Conservation (phyloP, 2,113 vertebrate species). For the Protobothrops flavoviridis region DNA sequence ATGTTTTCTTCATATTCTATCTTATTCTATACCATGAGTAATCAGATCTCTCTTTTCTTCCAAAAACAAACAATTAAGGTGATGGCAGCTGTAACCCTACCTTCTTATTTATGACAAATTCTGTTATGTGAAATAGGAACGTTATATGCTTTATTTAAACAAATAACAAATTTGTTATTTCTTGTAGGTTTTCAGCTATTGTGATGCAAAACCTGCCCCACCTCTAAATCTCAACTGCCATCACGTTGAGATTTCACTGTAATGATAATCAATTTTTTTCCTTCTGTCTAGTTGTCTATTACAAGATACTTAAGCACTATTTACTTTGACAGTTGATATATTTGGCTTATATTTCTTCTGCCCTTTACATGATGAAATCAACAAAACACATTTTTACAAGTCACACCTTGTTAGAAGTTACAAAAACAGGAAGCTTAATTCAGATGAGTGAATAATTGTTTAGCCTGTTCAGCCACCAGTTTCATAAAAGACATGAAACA, state of each 20-base stretch:
- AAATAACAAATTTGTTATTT: background rate
- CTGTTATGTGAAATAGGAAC: background rate
- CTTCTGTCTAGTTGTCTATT: background rate
- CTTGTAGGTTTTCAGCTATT: background rate
- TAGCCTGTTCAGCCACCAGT: background rate
- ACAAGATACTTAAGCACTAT: background rate
- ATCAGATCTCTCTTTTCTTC: too few relatives aligned
- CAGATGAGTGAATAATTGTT: background rate
- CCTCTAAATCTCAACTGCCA: background rate
- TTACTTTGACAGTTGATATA: background rate
- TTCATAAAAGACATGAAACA: background rate
- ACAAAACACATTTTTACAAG: background rate
- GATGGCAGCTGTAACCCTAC: background rate
- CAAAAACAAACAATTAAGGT: background rate
- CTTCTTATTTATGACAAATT: background rate
- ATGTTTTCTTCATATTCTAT: background rate
- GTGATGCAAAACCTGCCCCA: background rate
- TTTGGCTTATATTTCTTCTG: background rate
- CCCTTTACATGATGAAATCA: background rate
- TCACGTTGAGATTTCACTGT: background rate
- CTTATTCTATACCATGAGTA: background rate
- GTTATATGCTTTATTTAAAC: too few relatives aligned
- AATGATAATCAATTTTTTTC: background rate
- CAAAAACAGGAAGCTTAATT: background rate
- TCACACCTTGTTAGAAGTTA: background rate